Evolutionary conservation across 2,888 invertebrate genomes (phyloP).

Genomic region (Euclidia mi): DNA sequence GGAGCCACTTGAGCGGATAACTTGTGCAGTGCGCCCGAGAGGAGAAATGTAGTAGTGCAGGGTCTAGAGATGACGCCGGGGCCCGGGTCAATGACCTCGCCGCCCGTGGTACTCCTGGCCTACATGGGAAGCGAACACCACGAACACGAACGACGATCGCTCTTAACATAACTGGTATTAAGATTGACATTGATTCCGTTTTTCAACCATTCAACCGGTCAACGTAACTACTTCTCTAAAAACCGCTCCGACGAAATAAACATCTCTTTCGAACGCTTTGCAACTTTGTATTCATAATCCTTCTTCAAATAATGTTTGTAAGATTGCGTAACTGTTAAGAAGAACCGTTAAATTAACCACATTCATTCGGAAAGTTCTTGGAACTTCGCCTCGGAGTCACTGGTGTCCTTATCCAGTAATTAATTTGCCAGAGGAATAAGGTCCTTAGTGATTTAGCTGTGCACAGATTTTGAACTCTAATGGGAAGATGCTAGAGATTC

Average conservation of each 20-base stretch:
- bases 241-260: slow-evolving; percentile 41
- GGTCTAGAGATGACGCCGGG: slow-evolving; percentile 68
- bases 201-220: slow-evolving; percentile 20
- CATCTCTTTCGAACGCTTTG: slow-evolving; percentile 45
- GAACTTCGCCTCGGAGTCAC: slow-evolving; percentile 69
- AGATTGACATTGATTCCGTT: slow-evolving; percentile 46
- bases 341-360: slow-evolving; percentile 80
- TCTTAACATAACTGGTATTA: slow-evolving; percentile 62
- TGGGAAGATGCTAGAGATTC: slow-evolving; percentile 14
- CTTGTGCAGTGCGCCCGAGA: slow-evolving; percentile 69
- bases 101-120: slow-evolving; percentile 87
- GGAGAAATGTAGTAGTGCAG: slow-evolving; percentile 81
- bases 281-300: slow-evolving; percentile 62
- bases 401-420: slow-evolving; percentile 71
- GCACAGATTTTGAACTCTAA: slow-evolving; percentile 28
- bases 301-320: slow-evolving; percentile 62
- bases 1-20: slow-evolving; percentile 61
- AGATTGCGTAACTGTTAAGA: slow-evolving; percentile 73
- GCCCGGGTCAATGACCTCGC: slow-evolving; percentile 77
- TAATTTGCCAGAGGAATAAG: slow-evolving; percentile 52
- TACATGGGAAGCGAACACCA: slow-evolving; percentile 69
- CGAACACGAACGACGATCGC: slow-evolving; percentile 45
- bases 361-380: slow-evolving; percentile 78
- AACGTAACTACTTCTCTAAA: slow-evolving; percentile 32
- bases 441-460: slow-evolving; percentile 13